phyloP scores from a whole-genome alignment of 2,888 invertebrate genomes.

The Drosophila hamatofila region DNA sequence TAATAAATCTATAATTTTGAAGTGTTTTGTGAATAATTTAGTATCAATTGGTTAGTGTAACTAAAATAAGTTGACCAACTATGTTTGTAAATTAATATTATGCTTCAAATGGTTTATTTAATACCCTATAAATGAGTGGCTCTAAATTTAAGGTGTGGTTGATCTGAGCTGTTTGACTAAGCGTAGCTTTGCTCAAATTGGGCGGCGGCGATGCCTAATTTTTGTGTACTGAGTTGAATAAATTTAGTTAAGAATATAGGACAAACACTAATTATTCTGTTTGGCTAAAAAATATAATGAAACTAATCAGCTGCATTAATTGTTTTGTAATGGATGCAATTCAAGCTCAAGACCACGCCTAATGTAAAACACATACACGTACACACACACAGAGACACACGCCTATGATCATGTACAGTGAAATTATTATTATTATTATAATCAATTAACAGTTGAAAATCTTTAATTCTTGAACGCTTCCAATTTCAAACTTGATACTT shows the following conservation, averaged over 20 bases:
- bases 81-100: not conserved
- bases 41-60: conserved; percentile 33
- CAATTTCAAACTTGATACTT: not conserved
- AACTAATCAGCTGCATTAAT: conserved; percentile 13
- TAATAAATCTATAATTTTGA: conserved; percentile 55
- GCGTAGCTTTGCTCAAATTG: conserved; percentile 44
- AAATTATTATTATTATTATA: too few species aligned
- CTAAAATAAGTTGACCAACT: not conserved
- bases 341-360: conserved; percentile 65
- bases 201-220: conserved; percentile 40
- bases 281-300: not conserved
- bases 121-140: not conserved
- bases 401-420: not conserved
- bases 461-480: not conserved
- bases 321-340: conserved; percentile 2
- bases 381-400: conserved; percentile 24
- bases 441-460: not conserved
- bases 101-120: not conserved
- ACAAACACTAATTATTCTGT: not conserved
- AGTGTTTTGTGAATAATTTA: conserved; percentile 31
- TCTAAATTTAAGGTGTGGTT: conserved; percentile 72
- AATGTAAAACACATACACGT: conserved; percentile 27
- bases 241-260: not conserved
- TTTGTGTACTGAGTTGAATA: not conserved
- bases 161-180: conserved; percentile 48